A percentile compares a stretch with the other conserved stretches of the same genome.
Evolutionary conservation across 2,888 invertebrate species (phyloP).

Genomic region (Brachyptera putata): DNA sequence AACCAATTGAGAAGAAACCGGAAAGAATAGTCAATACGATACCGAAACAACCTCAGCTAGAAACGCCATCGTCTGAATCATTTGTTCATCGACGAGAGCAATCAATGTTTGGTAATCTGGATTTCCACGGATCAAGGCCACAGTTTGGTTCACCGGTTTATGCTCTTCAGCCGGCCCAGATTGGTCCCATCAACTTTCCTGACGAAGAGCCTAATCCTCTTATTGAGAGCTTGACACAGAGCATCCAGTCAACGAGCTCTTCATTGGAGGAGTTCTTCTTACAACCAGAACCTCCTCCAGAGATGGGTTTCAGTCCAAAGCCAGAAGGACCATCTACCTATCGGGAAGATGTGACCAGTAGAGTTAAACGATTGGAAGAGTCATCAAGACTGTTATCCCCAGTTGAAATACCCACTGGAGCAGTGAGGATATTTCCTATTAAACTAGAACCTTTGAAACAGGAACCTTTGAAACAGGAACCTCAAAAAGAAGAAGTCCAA

Average conservation of each 20-base stretch:
- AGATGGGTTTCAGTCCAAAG: slow-evolving; percentile 60
- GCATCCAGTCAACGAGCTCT: slow-evolving; percentile 42
- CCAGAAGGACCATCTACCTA: slow-evolving; percentile 43
- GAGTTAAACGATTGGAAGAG: slow-evolving; percentile 57
- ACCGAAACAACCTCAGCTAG: too few relatives aligned
- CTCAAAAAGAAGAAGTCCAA: too few relatives aligned
- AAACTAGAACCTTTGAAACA: slow-evolving; percentile 25
- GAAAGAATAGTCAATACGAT: too few relatives aligned
- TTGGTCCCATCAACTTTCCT: background rate
- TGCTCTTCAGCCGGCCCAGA: slow-evolving; percentile 14
- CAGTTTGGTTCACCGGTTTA: slow-evolving; percentile 11
- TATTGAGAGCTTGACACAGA: slow-evolving; percentile 34
- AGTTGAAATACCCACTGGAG: slow-evolving; percentile 54
- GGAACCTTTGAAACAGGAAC: slow-evolving; percentile 22
- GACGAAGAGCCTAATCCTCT: background rate
- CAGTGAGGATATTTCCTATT: slow-evolving; percentile 51
- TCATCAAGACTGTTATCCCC: slow-evolving; percentile 51
- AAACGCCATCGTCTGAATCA: slow-evolving; percentile 1
- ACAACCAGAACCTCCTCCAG: slow-evolving; percentile 65
- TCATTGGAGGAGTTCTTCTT: slow-evolving; percentile 50
- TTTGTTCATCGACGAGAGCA: background rate
- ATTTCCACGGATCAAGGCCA: background rate
- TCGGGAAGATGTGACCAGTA: slow-evolving; percentile 53
- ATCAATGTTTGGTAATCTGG: slow-evolving; percentile 2
- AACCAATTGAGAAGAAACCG: background rate